These are phyloP conservation scores for Agrotis exclamationis DNA, from an alignment of 2,888 invertebrate genomes.

Conservation along the genomic window DNA sequence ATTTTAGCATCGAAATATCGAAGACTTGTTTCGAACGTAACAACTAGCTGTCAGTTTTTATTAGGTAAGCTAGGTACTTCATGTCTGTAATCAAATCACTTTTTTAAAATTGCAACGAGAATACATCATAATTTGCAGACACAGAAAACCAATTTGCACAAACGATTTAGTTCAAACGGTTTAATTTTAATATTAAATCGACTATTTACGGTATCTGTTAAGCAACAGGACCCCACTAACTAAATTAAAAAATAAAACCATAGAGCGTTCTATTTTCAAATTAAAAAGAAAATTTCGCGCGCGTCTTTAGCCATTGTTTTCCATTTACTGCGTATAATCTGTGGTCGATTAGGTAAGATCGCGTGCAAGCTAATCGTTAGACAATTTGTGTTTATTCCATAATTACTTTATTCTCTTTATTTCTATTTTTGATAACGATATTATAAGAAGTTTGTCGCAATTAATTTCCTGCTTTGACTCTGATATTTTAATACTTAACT, in stretches of 20 bases:
- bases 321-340: conserved; percentile 28
- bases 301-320: conserved; percentile 6
- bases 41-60: conserved; percentile 13
- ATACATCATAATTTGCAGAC: conserved; percentile 16
- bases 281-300: background rate
- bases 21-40: conserved; percentile 22
- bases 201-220: background rate
- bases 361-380: conserved; percentile 38
- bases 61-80: conserved; percentile 1
- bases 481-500: conserved; percentile 23
- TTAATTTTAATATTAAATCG: background rate
- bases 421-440: conserved; percentile 26
- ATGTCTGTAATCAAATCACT: conserved; percentile 14
- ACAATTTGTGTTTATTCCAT: conserved; percentile 33
- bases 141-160: conserved; percentile 15
- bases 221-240: background rate
- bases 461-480: conserved; percentile 26
- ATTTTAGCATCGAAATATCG: conserved; percentile 1
- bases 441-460: conserved; percentile 28
- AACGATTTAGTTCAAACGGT: background rate
- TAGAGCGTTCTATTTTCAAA: conserved; percentile 8
- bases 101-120: conserved; percentile 16
- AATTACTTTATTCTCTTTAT: conserved; percentile 38
- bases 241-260: background rate
- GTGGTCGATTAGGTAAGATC: conserved; percentile 42